phyloP scores from a whole-genome alignment of 2,888 invertebrate species.

The Dryobotodes eremita region DNA sequence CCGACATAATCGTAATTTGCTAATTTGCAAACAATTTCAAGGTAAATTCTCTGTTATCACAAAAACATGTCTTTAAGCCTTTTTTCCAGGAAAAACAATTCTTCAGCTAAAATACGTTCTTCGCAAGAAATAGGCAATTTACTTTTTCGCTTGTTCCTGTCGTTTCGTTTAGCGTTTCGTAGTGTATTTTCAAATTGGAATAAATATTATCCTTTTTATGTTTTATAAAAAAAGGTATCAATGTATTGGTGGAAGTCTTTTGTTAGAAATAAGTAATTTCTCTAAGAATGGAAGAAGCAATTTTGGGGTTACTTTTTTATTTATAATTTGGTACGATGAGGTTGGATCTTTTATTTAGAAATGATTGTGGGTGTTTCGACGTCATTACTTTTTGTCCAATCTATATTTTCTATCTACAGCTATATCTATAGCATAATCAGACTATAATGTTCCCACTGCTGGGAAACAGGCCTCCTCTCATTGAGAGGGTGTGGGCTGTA shows the following conservation, averaged over 20 bases:
- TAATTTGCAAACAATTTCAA: background rate
- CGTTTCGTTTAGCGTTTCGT: slow-evolving; percentile 56
- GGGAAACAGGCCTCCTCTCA: too few species aligned
- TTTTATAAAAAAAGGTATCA: slow-evolving; percentile 39
- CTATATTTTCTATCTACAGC: too few species aligned
- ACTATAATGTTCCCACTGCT: too few species aligned
- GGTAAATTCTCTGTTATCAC: slow-evolving; percentile 4
- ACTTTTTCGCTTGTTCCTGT: slow-evolving; percentile 61
- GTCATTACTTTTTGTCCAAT: background rate
- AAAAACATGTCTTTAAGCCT: slow-evolving; percentile 32
- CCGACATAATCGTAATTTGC: background rate
- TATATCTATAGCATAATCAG: too few species aligned
- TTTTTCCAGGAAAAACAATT: slow-evolving; percentile 44
- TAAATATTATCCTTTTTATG: slow-evolving; percentile 44
- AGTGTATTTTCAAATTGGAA: slow-evolving; percentile 53
- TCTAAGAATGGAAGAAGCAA: slow-evolving; percentile 22
- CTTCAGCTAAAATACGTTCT: slow-evolving; percentile 61
- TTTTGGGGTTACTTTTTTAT: slow-evolving; percentile 25
- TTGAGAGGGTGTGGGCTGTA: too few species aligned
- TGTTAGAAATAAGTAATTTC: slow-evolving; percentile 36
- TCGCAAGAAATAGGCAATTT: slow-evolving; percentile 72
- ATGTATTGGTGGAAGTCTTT: slow-evolving; percentile 12
- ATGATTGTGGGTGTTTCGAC: background rate
- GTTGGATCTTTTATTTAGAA: background rate
- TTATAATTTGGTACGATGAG: slow-evolving; percentile 15